Conservation (phyloP, 1,140 invertebrate genomes). For the Archegozetes longisetosus region DNA sequence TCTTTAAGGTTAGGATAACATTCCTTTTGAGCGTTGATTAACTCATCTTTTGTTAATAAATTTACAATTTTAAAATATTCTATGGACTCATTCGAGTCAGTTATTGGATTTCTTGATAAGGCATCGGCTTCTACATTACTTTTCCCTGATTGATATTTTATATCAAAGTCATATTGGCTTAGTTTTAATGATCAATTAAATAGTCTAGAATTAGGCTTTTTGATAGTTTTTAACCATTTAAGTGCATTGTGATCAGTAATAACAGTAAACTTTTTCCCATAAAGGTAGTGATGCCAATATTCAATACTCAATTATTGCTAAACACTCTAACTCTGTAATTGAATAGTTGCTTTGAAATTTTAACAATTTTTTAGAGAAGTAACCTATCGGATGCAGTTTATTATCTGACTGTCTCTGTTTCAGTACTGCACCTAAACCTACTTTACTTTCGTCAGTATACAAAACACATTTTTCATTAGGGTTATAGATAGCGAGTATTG, state of each 20-base stretch:
- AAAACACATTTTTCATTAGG: conserved; percentile 16
- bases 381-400: conserved; percentile 1
- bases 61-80: background rate
- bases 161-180: conserved; percentile 26
- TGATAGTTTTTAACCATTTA: background rate
- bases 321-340: conserved; percentile 8
- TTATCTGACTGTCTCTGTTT: conserved; percentile 18
- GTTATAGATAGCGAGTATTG: conserved; percentile 22
- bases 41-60: no score
- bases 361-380: conserved; percentile 1
- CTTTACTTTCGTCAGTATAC: conserved; percentile 25
- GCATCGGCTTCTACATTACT: conserved; percentile 12
- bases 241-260: conserved; percentile 8
- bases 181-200: conserved; percentile 22
- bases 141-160: conserved; percentile 12
- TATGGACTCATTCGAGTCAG: background rate
- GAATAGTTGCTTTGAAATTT: conserved; percentile 3
- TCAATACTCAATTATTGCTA: conserved; percentile 11
- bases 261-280: conserved; percentile 6
- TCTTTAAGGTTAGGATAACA: background rate
- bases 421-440: conserved; percentile 26
- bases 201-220: conserved; percentile 1
- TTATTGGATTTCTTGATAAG: conserved; percentile 9
- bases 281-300: conserved; percentile 11
- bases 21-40: background rate